Percentiles rank a stretch among this genome's conserved stretches.
Evolutionary conservation across 2,113 vertebrate species (phyloP).

Genomic region (Pagrus major): DNA sequence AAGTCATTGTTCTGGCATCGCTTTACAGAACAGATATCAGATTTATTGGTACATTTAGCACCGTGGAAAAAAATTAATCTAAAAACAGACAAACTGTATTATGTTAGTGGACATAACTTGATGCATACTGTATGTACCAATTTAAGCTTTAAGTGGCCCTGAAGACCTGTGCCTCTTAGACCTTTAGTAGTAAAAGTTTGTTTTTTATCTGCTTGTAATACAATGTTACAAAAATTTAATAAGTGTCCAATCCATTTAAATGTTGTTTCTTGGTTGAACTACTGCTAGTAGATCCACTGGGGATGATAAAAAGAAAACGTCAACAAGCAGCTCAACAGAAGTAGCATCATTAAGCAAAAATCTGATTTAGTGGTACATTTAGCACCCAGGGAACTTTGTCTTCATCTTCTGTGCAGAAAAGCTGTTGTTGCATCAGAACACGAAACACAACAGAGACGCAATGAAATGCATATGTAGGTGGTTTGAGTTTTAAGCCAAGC

Average conservation of each 20-base stretch:
- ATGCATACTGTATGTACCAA: slow-evolving; percentile 2
- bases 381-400: background rate
- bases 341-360: slow-evolving; percentile 9
- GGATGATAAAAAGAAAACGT: background rate
- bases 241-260: background rate
- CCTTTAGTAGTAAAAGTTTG: background rate
- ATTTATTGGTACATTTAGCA: slow-evolving; percentile 44
- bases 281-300: background rate
- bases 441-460: background rate
- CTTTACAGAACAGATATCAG: slow-evolving; percentile 16
- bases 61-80: background rate
- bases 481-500: background rate
- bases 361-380: background rate
- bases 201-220: background rate
- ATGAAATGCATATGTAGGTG: background rate
- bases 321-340: background rate
- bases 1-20: slow-evolving; percentile 25
- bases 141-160: background rate
- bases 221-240: background rate
- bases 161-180: background rate
- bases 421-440: slow-evolving; percentile 4
- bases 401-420: background rate
- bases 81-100: background rate
- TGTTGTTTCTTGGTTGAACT: background rate
- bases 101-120: background rate